Evolutionary conservation across 2,888 invertebrate species (phyloP).

Genomic region (Nemapogon koenigi): DNA sequence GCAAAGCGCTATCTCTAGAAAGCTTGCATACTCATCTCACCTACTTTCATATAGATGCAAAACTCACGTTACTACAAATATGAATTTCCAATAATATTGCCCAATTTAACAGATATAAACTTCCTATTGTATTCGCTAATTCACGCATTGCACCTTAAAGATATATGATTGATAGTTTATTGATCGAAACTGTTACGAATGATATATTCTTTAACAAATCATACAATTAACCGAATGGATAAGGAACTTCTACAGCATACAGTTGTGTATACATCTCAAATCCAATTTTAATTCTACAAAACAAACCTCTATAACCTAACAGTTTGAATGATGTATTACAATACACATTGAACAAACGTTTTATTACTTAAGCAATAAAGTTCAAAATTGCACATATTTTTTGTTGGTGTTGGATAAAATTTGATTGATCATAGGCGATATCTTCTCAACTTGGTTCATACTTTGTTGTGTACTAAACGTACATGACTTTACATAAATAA

Average conservation of each 20-base stretch:
- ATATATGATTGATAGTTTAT: constrained; percentile 19
- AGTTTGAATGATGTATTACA: too few relatives aligned
- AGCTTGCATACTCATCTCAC: not conserved
- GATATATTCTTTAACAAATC: constrained; percentile 24
- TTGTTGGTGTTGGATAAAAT: constrained; percentile 17
- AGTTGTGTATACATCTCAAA: too few relatives aligned
- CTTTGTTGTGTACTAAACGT: constrained; percentile 46
- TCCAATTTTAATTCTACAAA: too few relatives aligned
- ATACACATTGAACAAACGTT: too few relatives aligned
- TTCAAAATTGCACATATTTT: too few relatives aligned
- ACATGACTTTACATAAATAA: constrained; percentile 53
- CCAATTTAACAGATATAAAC: constrained; percentile 5
- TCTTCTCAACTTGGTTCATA: constrained; percentile 30
- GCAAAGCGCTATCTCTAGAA: constrained; percentile 12
- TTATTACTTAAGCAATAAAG: too few relatives aligned
- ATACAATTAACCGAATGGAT: constrained; percentile 24
- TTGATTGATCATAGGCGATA: constrained; percentile 48
- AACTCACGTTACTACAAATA: constrained; percentile 6
- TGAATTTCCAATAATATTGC: not conserved
- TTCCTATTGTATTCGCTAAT: constrained; percentile 10
- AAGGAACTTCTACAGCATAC: too few relatives aligned
- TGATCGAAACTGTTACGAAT: constrained; percentile 16
- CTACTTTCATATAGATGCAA: constrained; percentile 7
- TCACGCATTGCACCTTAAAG: constrained; percentile 10
- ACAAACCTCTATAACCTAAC: too few relatives aligned